phyloP scores from a whole-genome alignment of 2,113 vertebrate genomes.

The Phaethon lepturus region DNA sequence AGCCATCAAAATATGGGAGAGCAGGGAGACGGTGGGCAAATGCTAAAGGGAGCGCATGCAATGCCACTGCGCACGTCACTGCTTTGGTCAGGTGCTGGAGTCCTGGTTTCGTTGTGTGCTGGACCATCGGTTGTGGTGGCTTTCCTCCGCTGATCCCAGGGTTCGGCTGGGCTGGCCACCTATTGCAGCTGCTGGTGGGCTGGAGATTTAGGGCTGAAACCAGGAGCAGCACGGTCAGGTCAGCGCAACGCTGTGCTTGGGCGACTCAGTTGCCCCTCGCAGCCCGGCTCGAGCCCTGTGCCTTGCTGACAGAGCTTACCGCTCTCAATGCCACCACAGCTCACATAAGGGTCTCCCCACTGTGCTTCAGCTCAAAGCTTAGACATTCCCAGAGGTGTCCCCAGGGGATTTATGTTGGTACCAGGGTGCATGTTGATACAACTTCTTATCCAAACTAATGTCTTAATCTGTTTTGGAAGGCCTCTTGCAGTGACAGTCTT shows the following conservation, averaged over 20 bases:
- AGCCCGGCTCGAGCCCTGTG: fast-evolving
- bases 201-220: background rate
- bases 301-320: background rate
- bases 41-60: background rate
- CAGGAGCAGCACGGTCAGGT: background rate
- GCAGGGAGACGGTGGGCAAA: background rate
- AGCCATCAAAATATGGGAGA: background rate
- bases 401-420: background rate
- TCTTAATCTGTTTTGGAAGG: background rate
- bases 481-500: background rate
- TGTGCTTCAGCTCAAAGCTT: background rate
- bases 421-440: background rate
- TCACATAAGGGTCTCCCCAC: background rate
- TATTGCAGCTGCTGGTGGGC: background rate
- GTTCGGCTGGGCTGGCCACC: fast-evolving
- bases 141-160: background rate
- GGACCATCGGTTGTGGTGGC: background rate
- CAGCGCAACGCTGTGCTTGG: fast-evolving
- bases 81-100: background rate
- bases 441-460: background rate
- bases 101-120: background rate
- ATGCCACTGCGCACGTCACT: background rate
- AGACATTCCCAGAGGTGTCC: background rate
- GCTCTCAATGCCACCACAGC: background rate
- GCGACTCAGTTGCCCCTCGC: background rate